Percentiles rank a stretch among this genome's conserved stretches.
These are phyloP conservation scores for Gymnocephalus cernua DNA, from an alignment of 2,113 vertebrate genomes.

Conservation along the genomic window DNA sequence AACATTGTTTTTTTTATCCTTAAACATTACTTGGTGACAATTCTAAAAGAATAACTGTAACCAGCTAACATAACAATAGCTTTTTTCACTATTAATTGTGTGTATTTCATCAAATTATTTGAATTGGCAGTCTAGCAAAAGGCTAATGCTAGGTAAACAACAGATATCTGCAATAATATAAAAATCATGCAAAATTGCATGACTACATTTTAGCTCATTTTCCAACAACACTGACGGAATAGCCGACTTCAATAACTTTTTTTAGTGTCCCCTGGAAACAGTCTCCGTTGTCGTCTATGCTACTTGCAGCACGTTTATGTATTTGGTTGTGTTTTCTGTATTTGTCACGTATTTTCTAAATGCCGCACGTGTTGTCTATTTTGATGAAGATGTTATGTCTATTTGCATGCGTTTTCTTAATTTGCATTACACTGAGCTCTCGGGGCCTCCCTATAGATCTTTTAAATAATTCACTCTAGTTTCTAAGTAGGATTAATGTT, in stretches of 20 bases:
- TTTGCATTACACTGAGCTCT: not conserved
- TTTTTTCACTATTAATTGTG: no score
- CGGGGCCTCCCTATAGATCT: not conserved
- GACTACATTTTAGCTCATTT: not conserved
- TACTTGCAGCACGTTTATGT: not conserved
- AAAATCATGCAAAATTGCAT: not conserved
- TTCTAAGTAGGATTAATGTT: not conserved
- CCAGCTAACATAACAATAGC: no score
- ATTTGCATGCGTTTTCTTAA: not conserved
- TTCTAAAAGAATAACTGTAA: no score
- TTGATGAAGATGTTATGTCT: not conserved
- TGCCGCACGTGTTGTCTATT: not conserved
- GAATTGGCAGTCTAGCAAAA: no score
- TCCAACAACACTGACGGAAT: not conserved
- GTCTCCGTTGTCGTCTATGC: not conserved
- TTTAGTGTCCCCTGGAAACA: not conserved
- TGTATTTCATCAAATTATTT: no score
- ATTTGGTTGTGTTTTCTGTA: not conserved
- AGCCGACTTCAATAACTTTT: no score
- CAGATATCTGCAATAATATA: not conserved
- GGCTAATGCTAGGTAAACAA: not conserved
- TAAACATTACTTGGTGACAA: no score
- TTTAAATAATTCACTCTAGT: not conserved
- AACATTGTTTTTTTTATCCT: no score
- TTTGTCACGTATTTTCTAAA: not conserved